phyloP scores from a whole-genome alignment of 2,888 invertebrate genomes.

The Lasioglossum leucozonium region DNA sequence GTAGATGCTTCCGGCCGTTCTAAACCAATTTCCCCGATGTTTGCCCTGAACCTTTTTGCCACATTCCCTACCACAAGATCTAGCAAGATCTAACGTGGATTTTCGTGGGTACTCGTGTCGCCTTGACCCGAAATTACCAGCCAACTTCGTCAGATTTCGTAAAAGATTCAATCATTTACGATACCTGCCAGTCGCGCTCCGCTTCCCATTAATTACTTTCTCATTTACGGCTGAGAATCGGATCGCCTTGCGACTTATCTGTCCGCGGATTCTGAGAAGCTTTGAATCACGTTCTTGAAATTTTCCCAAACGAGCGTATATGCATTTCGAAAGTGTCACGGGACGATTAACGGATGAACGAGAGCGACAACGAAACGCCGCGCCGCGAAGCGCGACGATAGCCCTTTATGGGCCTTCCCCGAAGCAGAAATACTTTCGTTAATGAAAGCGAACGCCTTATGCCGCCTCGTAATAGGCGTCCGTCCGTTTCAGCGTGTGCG shows the following conservation, averaged over 20 bases:
- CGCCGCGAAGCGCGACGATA: constrained; percentile 38
- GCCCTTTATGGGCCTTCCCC: constrained; percentile 40
- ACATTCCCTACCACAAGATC: constrained; percentile 46
- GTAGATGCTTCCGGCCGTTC: constrained; percentile 17
- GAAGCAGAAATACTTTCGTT: constrained; percentile 62
- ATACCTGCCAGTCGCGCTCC: neutral
- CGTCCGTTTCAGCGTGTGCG: constrained; percentile 45
- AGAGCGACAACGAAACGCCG: constrained; percentile 58
- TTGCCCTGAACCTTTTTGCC: constrained; percentile 48
- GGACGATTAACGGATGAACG: constrained; percentile 54
- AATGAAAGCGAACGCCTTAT: constrained; percentile 66
- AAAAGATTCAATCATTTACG: neutral
- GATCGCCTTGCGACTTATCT: constrained; percentile 15
- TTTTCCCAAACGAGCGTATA: constrained; percentile 26
- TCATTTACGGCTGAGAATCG: neutral
- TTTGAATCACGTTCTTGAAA: constrained; percentile 47
- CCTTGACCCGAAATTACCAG: neutral
- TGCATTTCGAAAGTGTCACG: constrained; percentile 42
- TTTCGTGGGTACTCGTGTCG: neutral
- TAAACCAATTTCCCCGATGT: constrained; percentile 43
- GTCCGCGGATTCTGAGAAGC: constrained; percentile 20
- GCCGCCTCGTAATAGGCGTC: constrained; percentile 42
- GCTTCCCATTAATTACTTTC: constrained; percentile 3
- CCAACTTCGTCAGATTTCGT: neutral
- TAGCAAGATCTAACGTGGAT: too few species aligned